Conservation (phyloP, 2,797 vertebrate genomes). For the Poecile montanus region DNA sequence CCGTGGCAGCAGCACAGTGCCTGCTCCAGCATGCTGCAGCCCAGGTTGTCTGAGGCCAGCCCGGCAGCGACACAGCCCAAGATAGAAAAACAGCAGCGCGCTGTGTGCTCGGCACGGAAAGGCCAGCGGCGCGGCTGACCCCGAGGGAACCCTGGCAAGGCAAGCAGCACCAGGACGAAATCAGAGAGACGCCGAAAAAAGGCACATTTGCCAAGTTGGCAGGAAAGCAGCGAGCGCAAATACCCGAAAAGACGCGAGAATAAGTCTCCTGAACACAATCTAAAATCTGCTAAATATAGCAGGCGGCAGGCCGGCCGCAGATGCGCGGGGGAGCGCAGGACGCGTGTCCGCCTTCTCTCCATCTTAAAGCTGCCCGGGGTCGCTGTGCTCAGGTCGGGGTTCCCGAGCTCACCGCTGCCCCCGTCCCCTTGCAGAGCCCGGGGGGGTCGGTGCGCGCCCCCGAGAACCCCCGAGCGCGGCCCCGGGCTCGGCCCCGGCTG, state of each 20-base stretch:
- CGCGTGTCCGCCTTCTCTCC: fast-evolving
- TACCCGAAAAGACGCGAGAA: neutral
- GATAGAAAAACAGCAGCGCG: fast-evolving
- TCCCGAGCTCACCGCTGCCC: neutral
- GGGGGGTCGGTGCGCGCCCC: neutral
- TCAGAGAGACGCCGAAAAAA: neutral
- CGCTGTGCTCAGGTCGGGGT: neutral
- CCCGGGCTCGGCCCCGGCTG: neutral
- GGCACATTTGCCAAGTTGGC: neutral
- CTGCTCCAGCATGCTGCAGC: neutral
- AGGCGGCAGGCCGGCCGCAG: neutral
- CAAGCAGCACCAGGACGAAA: neutral
- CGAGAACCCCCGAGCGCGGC: neutral
- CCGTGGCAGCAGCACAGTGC: neutral
- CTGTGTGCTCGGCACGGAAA: fast-evolving
- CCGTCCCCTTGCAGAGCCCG: neutral
- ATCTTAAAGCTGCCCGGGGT: neutral
- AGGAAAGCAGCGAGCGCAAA: neutral
- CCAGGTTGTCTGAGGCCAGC: neutral
- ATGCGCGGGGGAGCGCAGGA: neutral
- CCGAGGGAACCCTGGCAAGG: fast-evolving
- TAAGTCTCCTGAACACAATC: neutral
- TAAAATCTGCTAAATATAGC: neutral
- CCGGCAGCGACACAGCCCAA: neutral
- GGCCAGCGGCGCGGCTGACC: neutral